phyloP scores from a whole-genome alignment of 1,140 invertebrate species.

The Drosophila sp. region DNA sequence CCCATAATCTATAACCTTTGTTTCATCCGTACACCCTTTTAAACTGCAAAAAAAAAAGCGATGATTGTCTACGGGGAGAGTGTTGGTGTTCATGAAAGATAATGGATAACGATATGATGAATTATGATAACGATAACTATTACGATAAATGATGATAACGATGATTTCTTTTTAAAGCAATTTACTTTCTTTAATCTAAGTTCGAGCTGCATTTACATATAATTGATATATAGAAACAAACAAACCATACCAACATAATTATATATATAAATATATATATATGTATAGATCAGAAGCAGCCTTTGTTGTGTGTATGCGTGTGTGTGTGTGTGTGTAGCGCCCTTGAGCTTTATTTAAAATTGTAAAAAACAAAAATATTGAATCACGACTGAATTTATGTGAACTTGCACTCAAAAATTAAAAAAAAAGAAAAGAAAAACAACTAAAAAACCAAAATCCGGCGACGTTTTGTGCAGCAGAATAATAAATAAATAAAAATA shows the following conservation, averaged over 20 bases:
- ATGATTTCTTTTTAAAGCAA: conserved; percentile 56
- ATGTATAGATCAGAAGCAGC: conserved; percentile 21
- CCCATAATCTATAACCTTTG: not conserved
- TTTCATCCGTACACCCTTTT: not conserved
- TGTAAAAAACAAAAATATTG: conserved; percentile 45
- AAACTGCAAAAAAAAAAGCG: not conserved
- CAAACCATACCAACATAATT: not conserved
- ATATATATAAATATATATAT: conserved; percentile 8
- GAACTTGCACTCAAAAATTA: conserved; percentile 64
- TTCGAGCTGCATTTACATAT: conserved; percentile 73
- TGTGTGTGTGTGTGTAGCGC: conserved; percentile 36
- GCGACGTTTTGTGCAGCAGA: conserved; percentile 62
- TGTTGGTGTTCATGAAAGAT: not conserved
- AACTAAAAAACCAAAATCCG: conserved; percentile 33
- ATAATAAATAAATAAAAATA: conserved; percentile 33
- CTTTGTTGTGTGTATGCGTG: conserved; percentile 2
- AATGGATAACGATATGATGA: not conserved
- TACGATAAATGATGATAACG: not conserved
- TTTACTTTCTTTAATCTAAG: conserved; percentile 51
- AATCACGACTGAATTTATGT: conserved; percentile 81
- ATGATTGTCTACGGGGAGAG: not conserved
- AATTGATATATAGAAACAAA: conserved; percentile 1
- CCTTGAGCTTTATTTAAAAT: conserved; percentile 74
- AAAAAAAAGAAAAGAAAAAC: conserved; percentile 22
- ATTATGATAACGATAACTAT: not conserved